phyloP scores from a whole-genome alignment of 2,113 vertebrate genomes.

The Carassius auratus region DNA sequence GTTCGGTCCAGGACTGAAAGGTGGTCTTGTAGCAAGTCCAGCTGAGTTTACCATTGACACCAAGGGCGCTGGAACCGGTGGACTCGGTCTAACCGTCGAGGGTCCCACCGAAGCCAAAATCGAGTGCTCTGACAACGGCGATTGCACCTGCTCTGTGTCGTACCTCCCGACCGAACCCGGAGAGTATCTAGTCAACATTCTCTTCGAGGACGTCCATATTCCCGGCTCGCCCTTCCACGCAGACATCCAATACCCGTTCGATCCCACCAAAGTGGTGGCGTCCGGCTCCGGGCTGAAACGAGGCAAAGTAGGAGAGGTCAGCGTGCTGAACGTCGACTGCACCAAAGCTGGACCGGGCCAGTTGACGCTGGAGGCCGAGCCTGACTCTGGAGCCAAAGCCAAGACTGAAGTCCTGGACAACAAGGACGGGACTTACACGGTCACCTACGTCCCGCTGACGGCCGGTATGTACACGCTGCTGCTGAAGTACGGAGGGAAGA shows the following conservation, averaged over 20 bases:
- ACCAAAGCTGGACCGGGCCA: slow-evolving; percentile 84
- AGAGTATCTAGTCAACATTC: slow-evolving; percentile 96
- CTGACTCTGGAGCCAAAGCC: slow-evolving; percentile 80
- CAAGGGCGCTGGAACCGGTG: slow-evolving; percentile 95
- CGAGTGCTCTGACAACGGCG: slow-evolving; percentile 94
- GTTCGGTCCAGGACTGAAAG: slow-evolving; percentile 86
- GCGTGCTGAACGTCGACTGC: slow-evolving; percentile 88
- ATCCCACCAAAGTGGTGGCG: slow-evolving; percentile 87
- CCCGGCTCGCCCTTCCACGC: slow-evolving; percentile 93
- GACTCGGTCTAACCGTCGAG: slow-evolving; percentile 93
- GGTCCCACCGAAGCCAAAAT: slow-evolving; percentile 97
- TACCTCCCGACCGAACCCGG: slow-evolving; percentile 94
- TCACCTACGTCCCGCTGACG: slow-evolving; percentile 85
- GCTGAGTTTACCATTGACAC: slow-evolving; percentile 96
- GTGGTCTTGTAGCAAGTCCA: slow-evolving; percentile 87
- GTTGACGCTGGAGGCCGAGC: slow-evolving; percentile 82
- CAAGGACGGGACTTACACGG: slow-evolving; percentile 86
- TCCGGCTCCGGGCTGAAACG: slow-evolving; percentile 86
- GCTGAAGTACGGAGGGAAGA: slow-evolving; percentile 87
- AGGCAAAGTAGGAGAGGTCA: slow-evolving; percentile 90
- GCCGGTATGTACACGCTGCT: slow-evolving; percentile 89
- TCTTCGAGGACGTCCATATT: slow-evolving; percentile 93
- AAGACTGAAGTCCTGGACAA: slow-evolving; percentile 87
- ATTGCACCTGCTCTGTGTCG: slow-evolving; percentile 96
- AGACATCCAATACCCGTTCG: slow-evolving; percentile 87